Base-by-base conservation (phyloP, 2,888 invertebrate species). In the Pantelozetes paolii region DNA sequence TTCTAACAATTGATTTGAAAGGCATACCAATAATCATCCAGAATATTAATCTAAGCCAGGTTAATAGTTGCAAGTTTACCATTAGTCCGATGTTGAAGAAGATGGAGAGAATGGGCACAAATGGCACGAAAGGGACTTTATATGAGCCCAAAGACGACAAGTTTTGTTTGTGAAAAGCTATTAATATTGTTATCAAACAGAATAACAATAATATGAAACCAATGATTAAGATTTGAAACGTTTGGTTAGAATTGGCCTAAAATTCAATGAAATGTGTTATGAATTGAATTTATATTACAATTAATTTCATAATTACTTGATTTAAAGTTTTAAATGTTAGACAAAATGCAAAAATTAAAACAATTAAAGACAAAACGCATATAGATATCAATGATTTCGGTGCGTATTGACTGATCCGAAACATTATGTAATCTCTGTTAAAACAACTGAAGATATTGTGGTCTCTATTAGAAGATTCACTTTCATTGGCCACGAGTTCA, bases 1-100 rank as follows among this genome's bases (percentile, higher is more conserved):
- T 26, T 57, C 8, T 13, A n/a, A 62, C 18, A 50, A 20, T 45
- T 9, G 26, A n/a, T 26, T 28, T 23, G 15, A 20, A 72, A 8
- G 36, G 5, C 74, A 76, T 76, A 79, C 79, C 79, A 18, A 79
- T 74, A 0, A 75, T 76, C 57, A 79, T 76, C 79, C 79, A 79
- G 8, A 79, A 54, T 11, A 77, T 50, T 40, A 79, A 71, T 30
- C 79, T 73, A 11, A 78, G n/a, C 79, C 79, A 79, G 0, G 79
- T 79, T 1, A 78, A 74, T 18, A 75, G 36, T 30, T 78, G 70
- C 28, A 79, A 71, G 45, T 79, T 79, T 11, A 77, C 74, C 64
- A 79, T 79, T 28, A 79, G 75, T 18, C 77, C 69, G 13, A 78
- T 76, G 71, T 79, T 79, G 40, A 78, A 72, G 3, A 78, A 69